phyloP scores from a whole-genome alignment of 1,140 invertebrate genomes.

The Druon quercuslanigerum region DNA sequence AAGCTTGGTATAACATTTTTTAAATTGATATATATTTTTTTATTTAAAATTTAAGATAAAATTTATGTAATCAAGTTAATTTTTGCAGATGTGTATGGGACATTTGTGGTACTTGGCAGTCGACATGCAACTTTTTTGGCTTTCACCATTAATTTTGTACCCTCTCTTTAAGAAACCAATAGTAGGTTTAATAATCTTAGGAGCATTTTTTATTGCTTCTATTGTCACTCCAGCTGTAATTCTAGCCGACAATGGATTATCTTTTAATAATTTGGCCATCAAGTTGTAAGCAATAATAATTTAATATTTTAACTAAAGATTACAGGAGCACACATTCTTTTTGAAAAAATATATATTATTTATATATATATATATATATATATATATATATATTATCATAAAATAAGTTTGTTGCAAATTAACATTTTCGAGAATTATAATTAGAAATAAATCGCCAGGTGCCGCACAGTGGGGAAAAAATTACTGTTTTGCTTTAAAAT shows the following conservation, averaged over 20 bases:
- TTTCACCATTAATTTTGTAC: slow-evolving; percentile 4
- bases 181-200: slow-evolving; percentile 9
- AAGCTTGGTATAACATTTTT: not conserved
- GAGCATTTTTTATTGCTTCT: not conserved
- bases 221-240: not conserved
- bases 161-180: not conserved
- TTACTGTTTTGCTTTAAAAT: no score
- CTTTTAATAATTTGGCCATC: not conserved
- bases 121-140: slow-evolving; percentile 25
- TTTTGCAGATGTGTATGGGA: slow-evolving; percentile 1
- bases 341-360: no score
- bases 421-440: no score
- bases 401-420: no score
- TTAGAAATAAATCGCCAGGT: no score
- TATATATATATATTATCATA: no score
- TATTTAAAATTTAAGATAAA: no score
- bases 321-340: no score
- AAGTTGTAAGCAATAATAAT: not conserved
- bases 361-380: no score
- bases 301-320: no score
- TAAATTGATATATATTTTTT: not conserved
- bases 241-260: not conserved
- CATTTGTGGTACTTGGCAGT: slow-evolving; percentile 11
- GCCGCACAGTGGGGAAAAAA: no score
- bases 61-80: not conserved